Base-by-base conservation (phyloP, 2,797 vertebrate species). In the Smutsia gigantea region DNA sequence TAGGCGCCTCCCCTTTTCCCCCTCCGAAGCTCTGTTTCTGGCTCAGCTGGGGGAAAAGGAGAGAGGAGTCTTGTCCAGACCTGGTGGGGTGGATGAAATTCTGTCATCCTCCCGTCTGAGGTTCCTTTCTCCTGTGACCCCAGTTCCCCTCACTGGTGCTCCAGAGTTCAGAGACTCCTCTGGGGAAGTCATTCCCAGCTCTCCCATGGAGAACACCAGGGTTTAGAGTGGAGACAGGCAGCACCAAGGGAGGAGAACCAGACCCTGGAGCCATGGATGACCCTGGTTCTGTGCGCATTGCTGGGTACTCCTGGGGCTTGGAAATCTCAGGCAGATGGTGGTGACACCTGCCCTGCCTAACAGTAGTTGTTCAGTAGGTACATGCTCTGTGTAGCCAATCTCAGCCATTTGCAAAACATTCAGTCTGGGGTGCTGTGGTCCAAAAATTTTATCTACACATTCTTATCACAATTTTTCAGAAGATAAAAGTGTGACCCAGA, bases 1-100 rank as follows among this genome's bases (percentile, higher is more conserved):
- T 7, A 88, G 61, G 94, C 91, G 2, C 96, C 92, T 51, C 81
- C 94, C 87, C 95, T 39, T 34, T 7, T 13, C 68, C 90, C 74
- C 74, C 72, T 18, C 79, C 61, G 3, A 0, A 3, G 61, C 83
- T 79, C 87, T 92, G 97, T 82, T 83, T 86, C 92, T 93, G 92
- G 92, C 31, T 77, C 71, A 42, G 61, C 71, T 14, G 15, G 83
- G 75, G 93, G 83, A 57, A 15, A 27, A 15, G 7, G n/a, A 27
- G 39, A n/a, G 63, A 71, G 83, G n/a, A 23, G 31, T 21, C 37
- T 39, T 31, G 71, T 61, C 42, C 1, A 3, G 9, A 42, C 87
- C 90, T 1, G 18, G 64, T 4, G 7, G 31, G n/a, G 34, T n/a
- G 72, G 46, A 74, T 78, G 57, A n/a, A 61, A 9, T 31, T 51